phyloP scores from a whole-genome alignment of 2,113 vertebrate genomes.

The Bubalus kerabau region DNA sequence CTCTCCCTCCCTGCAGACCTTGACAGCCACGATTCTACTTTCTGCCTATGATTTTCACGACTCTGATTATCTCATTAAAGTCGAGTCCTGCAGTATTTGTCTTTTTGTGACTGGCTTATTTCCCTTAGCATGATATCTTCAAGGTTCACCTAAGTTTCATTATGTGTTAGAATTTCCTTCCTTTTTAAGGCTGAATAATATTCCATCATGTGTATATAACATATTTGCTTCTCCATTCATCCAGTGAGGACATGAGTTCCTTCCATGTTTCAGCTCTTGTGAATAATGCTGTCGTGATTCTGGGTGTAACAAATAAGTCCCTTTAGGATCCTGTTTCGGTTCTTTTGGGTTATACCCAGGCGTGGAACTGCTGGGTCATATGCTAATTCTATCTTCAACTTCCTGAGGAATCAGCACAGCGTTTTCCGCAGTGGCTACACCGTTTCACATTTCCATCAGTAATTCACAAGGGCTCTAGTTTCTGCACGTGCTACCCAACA shows the following conservation, averaged over 20 bases:
- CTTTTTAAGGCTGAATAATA: neutral
- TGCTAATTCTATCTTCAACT: rapidly evolving
- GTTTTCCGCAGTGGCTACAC: rapidly evolving
- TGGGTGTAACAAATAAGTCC: neutral
- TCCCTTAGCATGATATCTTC: neutral
- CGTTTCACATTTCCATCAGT: rapidly evolving
- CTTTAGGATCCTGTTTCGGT: neutral
- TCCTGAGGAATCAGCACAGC: rapidly evolving
- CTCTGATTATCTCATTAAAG: neutral
- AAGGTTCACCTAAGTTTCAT: no score
- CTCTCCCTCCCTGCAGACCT: neutral
- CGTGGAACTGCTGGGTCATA: rapidly evolving
- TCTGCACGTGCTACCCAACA: rapidly evolving
- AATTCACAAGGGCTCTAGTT: rapidly evolving
- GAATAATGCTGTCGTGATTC: neutral
- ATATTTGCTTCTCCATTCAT: neutral
- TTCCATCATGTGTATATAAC: rapidly evolving
- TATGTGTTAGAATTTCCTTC: rapidly evolving
- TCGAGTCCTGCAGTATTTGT: no score
- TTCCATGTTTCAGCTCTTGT: neutral
- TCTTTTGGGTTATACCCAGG: no score
- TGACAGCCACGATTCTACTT: rapidly evolving
- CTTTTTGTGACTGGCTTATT: neutral
- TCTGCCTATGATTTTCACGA: rapidly evolving
- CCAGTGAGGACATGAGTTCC: neutral